Conservation (phyloP, 2,113 vertebrate genomes). For the Charina bottae region DNA sequence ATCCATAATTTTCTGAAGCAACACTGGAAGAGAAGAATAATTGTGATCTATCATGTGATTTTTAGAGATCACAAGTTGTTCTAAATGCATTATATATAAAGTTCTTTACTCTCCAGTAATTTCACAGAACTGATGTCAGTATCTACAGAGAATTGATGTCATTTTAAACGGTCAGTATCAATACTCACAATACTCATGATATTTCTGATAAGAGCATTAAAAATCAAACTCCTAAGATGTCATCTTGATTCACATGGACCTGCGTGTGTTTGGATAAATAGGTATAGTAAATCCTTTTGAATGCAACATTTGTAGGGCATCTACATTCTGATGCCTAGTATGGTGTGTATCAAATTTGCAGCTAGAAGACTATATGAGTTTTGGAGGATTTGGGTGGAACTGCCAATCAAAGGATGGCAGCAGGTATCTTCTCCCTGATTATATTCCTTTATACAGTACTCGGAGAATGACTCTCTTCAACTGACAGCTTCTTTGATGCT, state of each 20-base stretch:
- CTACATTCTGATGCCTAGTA: background rate
- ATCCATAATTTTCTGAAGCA: background rate
- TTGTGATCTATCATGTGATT: background rate
- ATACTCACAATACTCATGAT: background rate
- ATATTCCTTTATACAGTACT: background rate
- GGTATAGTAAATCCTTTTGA: background rate
- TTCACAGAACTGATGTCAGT: background rate
- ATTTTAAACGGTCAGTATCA: background rate
- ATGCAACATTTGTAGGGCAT: background rate
- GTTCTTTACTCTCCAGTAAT: too few relatives aligned
- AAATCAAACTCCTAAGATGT: background rate
- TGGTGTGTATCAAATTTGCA: background rate
- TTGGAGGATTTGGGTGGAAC: background rate
- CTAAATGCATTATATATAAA: background rate
- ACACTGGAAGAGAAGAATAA: background rate
- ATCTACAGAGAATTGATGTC: background rate
- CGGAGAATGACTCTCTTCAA: background rate
- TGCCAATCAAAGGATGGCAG: background rate
- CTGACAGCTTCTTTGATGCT: background rate
- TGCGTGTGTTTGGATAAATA: background rate
- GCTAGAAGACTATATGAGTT: background rate
- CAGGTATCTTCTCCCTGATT: background rate
- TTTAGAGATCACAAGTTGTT: background rate
- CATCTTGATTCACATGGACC: background rate
- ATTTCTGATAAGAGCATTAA: background rate